phyloP scores from a whole-genome alignment of 64 coral and sea anemone genomes.

The Pocillopora damicornis region DNA sequence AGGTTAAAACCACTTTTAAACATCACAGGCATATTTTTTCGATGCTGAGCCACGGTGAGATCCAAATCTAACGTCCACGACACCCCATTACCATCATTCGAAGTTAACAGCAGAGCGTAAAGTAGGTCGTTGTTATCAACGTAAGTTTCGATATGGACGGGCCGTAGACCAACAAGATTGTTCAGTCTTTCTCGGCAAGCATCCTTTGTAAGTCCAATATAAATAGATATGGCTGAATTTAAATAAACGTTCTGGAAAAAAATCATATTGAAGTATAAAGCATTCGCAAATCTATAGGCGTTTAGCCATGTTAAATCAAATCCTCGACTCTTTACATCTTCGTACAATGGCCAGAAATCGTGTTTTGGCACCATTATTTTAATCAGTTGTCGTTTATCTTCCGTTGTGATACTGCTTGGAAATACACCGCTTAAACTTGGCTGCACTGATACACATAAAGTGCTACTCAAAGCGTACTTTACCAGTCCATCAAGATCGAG shows the following conservation, averaged over 20 bases:
- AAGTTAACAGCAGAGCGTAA: constrained; percentile 15
- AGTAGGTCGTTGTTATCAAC: constrained; percentile 7
- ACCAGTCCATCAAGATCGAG: constrained; percentile 22
- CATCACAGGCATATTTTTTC: constrained; percentile 21
- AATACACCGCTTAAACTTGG: background rate
- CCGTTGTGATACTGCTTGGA: background rate
- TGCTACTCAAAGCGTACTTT: constrained; percentile 14
- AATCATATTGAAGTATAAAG: constrained; percentile 14
- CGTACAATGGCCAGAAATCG: constrained; percentile 14
- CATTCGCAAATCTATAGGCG: background rate
- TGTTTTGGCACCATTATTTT: background rate
- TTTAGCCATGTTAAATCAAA: constrained; percentile 34
- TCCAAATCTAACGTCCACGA: constrained; percentile 8
- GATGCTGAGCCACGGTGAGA: constrained; percentile 23
- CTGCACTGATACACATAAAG: background rate
- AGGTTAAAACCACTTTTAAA: constrained; percentile 25
- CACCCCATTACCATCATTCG: background rate
- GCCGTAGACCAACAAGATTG: background rate
- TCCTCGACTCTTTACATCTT: background rate
- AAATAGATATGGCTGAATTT: background rate
- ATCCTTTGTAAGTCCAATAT: constrained; percentile 21
- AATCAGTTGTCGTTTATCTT: constrained; percentile 9
- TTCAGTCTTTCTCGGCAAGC: background rate
- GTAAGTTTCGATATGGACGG: constrained; percentile 20
- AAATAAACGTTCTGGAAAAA: background rate